These are phyloP conservation scores for Cynaeus angustus DNA, from an alignment of 2,888 invertebrate species.

Conservation along the genomic window DNA sequence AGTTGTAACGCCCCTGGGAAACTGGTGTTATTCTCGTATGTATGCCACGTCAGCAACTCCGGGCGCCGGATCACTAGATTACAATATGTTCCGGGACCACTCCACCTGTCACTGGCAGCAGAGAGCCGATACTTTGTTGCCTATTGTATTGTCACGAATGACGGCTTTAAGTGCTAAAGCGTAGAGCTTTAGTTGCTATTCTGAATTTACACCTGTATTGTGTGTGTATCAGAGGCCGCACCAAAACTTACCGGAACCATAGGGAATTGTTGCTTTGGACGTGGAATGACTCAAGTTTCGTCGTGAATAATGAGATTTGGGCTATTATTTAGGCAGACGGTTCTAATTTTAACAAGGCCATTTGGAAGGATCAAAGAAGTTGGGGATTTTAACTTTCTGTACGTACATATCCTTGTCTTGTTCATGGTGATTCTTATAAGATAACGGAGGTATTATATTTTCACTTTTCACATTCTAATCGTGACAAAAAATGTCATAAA, in stretches of 20 bases:
- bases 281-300: slow-evolving; percentile 27
- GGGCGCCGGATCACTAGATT: slow-evolving; percentile 56
- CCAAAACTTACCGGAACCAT: slow-evolving; percentile 36
- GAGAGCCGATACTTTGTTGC: slow-evolving; percentile 58
- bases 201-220: slow-evolving; percentile 49
- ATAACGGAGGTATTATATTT: too few species aligned
- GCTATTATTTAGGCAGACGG: slow-evolving; percentile 26
- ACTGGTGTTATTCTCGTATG: slow-evolving; percentile 56
- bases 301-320: slow-evolving; percentile 20
- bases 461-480: too few species aligned
- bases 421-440: too few species aligned
- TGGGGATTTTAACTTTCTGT: too few species aligned
- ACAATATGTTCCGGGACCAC: slow-evolving; percentile 58
- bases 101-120: slow-evolving; percentile 58
- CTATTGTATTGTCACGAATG: slow-evolving; percentile 58
- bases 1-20: slow-evolving; percentile 53
- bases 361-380: too few species aligned
- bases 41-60: slow-evolving; percentile 59
- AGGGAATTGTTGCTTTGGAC: slow-evolving; percentile 17
- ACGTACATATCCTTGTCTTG: too few species aligned
- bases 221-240: slow-evolving; percentile 30
- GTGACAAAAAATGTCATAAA: too few species aligned
- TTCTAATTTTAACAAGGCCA: not conserved
- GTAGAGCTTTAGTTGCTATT: slow-evolving; percentile 22
- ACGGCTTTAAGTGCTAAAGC: slow-evolving; percentile 50